A percentile compares a stretch with the other conserved stretches of the same genome.
These are phyloP conservation scores for Plecotus auritus DNA, from an alignment of 2,113 vertebrate species.

Conservation along the genomic window DNA sequence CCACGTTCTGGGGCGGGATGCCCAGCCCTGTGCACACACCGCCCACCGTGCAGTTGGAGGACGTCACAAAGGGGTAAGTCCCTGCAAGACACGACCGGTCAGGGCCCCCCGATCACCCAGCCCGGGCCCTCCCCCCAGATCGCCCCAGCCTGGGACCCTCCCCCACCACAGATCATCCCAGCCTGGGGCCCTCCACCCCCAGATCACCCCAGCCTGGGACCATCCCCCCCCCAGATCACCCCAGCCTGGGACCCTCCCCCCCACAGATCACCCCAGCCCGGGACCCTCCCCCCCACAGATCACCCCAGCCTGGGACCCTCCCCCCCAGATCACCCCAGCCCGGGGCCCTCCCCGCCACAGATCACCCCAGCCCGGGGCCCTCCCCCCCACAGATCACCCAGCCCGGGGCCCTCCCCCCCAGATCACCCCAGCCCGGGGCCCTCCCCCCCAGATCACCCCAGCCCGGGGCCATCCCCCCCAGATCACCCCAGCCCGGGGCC, in stretches of 20 bases:
- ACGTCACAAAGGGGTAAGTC: constrained; percentile 98
- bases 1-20: constrained; percentile 92
- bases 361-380: no score
- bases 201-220: rapidly evolving
- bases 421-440: no score
- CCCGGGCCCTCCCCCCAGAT: no score
- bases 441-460: rapidly evolving
- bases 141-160: neutral
- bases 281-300: no score
- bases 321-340: rapidly evolving
- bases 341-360: neutral
- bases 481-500: no score
- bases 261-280: no score
- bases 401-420: no score
- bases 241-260: neutral
- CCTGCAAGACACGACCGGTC: constrained; percentile 78
- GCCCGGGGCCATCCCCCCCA: neutral
- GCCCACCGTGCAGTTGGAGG: constrained; percentile 96
- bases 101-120: neutral
- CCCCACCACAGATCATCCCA: no score
- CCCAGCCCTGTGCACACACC: constrained; percentile 96
- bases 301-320: no score
- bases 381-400: rapidly evolving
- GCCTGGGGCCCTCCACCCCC: neutral
- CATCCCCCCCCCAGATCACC: rapidly evolving